Base-by-base conservation (phyloP, 2,888 invertebrate genomes). In the Plagodis dolabraria region DNA sequence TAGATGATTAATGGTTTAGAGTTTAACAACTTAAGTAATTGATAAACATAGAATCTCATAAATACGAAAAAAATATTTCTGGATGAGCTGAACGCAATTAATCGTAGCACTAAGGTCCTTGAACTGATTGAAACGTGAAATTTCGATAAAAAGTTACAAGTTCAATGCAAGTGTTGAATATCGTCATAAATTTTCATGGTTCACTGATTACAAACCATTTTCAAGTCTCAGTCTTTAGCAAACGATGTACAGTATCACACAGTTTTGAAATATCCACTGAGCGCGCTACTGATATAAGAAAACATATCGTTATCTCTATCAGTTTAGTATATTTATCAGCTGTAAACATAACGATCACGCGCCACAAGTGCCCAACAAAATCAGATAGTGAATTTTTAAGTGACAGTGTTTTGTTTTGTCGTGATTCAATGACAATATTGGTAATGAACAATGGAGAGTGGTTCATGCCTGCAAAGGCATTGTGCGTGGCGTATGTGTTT, bases 401-500 rank as follows among this genome's bases (percentile, higher is more conserved):
- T 72, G 69, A 67, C 69, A 64, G 64, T 63, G 59, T 57, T 69
- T 53, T 56, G 58, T 46, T 52, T 49, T 45, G 40, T 53, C 51
- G 47, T 36, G 42, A 44, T 60, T 56, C 9, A 9, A 42, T 9
- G n/a, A 42, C 47, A 45, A 52, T 49, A 47, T 46, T 34, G 47
- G 60, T 61, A 59, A 63, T 63, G 54, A 65, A 71, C 53, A 60
- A 83, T 85, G 83, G 53, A 65, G 70, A 77, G 75, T 42, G 68
- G 69, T 46, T 67, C 72, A 53, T 76, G 70, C 64, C 65, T 72
- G 48, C 73, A 67, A 49, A 71, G 53, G 58, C 76, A 82, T 52
- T 83, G 77, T 62, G 72, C 73, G 50, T 82, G 83, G 82, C 82
- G 82, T 62, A 71, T 80, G 79, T 83, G 75, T 68, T 52, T 70